Percentiles rank a stretch among this genome's conserved stretches.
phyloP scores from a whole-genome alignment of 1,140 invertebrate species.

The Metaphire vulgaris region DNA sequence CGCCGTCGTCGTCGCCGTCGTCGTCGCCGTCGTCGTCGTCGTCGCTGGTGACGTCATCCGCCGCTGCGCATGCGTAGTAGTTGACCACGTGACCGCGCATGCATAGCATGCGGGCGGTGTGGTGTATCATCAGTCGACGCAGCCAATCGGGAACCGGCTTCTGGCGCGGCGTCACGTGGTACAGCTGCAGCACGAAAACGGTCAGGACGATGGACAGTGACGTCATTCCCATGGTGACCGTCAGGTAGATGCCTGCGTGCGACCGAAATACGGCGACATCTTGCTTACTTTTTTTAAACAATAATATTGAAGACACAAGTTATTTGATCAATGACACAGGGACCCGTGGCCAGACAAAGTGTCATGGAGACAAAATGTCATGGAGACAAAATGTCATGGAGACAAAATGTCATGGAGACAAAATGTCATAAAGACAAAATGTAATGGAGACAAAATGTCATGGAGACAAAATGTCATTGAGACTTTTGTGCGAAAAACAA shows the following conservation, averaged over 20 bases:
- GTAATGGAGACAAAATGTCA: too few relatives aligned
- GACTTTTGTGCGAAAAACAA: too few relatives aligned
- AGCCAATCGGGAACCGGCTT: constrained; percentile 45
- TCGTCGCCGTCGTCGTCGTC: constrained; percentile 5
- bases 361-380: too few relatives aligned
- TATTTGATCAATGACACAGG: too few relatives aligned
- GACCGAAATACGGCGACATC: neutral
- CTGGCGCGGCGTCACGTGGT: constrained; percentile 50
- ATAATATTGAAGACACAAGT: too few relatives aligned
- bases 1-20: constrained; percentile 3
- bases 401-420: too few relatives aligned
- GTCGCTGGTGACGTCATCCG: neutral
- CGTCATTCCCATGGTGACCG: constrained; percentile 52
- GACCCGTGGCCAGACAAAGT: too few relatives aligned
- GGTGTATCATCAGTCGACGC: constrained; percentile 32
- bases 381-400: too few relatives aligned
- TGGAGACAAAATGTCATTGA: too few relatives aligned
- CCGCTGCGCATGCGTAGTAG: constrained; percentile 23
- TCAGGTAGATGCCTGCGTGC: constrained; percentile 50
- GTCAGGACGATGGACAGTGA: constrained; percentile 53
- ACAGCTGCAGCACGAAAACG: constrained; percentile 52
- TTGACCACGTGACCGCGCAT: constrained; percentile 24
- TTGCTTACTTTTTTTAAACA: too few relatives aligned
- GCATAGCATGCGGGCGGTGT: constrained; percentile 33
- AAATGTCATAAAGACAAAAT: too few relatives aligned